Base-by-base conservation (phyloP, 2,113 vertebrate species). In the Hemicordylus capensis region DNA sequence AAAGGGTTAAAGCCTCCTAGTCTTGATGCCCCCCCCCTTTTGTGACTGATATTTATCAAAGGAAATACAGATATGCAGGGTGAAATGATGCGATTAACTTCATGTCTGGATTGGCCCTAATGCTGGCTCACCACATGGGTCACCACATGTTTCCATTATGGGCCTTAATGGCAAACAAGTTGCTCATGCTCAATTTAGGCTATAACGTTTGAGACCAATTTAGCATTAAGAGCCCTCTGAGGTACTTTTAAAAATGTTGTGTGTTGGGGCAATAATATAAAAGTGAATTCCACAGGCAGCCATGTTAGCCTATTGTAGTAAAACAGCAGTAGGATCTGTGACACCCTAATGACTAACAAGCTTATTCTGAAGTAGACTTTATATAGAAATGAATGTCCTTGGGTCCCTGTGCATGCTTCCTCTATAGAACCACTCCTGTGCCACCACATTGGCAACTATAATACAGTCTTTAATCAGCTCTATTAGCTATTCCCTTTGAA, bases 351-450 rank as follows among this genome's bases (percentile, higher is more conserved):
- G 24, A 28, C 9, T 44, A 24, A 72, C 39, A 72, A 26, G 14
- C 8, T 26, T 72, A 22, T 44, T 37, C n/a, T 67, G n/a, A n/a
- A 8, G n/a, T 64, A n/a, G 11, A 11, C 28, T 37, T 69, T 69
- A 26, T 26, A 42, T 72, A 66, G 63, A 80, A 90, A 79, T 24
- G 1, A 24, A n/a, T 73, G 39, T 1, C n/a, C 24, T 48, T 46
- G n/a, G 26, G 76, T 81, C 70, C 56, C 70, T 58, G 31, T 4
- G 2, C 78, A 70, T 20, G 4, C 87, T 90, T 89, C 82, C 48
- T 72, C 61, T 15, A 81, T 10, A 37, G 51, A 34, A 56, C 61
- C 59, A 31, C 12, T 89, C 58, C 85, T 82, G 58, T 39, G 59
- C 80, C 76, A 54, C 82, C 46, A 70, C 5, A 15, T 31, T 58